Evolutionary conservation across 2,888 invertebrate genomes (phyloP), one percentile per base, ranked within the genome.

Genomic region (Epirrhoe alternata): DNA sequence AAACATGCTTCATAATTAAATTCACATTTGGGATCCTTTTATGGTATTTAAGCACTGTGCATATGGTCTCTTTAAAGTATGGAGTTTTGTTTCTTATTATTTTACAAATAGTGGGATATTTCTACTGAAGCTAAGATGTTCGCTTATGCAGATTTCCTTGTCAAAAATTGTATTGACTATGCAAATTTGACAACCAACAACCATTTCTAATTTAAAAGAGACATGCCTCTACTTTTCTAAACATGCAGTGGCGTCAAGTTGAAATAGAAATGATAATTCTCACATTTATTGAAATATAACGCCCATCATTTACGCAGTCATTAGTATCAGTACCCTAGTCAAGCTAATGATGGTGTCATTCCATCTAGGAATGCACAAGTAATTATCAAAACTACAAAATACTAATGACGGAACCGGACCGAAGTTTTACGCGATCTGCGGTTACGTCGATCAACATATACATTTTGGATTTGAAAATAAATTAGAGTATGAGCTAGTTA

Each of bases 1-100:
- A 53, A 63, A 70, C 69, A 67, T 51, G 60, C 59, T 57, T 71
- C 69, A 69, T 74, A 72, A 71, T 76, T 69, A 70, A 72, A 68
- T 65, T 71, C 66, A 67, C 71, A 70, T 70, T 67, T 69, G 6
- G 35, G 53, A 33, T 60, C 59, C 66, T 62, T 59, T 31, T 63
- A 63, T 52, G 52, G 67, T 31, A 14, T 31, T 59, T 59, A 66
- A 63, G 66, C 8, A n/a, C 30, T 24, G 51, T 55, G 50, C 47
- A 66, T 62, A 62, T 59, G 5, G 17, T 31, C n/a, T 47, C 57
- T 30, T 58, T 45, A 61, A 55, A 54, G 7, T 63, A 4, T 1
- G 38, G n/a, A 6, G 5, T 10, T 16, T 3, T 59, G 16, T 4
- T 17, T n/a, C 6, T 58, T 10, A 17, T 50, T 4, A n/a, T 14